Evolutionary conservation across 2,888 invertebrate species (phyloP).

Genomic region (Anoplius nigerrimus): DNA sequence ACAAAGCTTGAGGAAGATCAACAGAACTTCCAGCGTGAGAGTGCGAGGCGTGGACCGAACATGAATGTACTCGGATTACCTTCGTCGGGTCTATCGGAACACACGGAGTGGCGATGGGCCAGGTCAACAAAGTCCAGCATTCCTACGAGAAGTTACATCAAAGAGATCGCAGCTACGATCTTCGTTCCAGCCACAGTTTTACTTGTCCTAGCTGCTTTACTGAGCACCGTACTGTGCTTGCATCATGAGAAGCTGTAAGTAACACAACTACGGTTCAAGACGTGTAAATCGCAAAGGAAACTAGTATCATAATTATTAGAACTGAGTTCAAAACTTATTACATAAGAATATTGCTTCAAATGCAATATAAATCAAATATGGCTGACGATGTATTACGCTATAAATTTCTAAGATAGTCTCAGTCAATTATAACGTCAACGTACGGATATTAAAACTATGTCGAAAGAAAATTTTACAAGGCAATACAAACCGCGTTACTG

Average conservation of each 20-base stretch:
- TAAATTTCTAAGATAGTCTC: too few species aligned
- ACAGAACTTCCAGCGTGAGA: constrained; percentile 59
- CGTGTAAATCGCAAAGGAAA: too few species aligned
- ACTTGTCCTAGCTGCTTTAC: constrained; percentile 80
- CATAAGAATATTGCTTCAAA: too few species aligned
- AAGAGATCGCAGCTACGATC: constrained; percentile 83
- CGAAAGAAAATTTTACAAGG: too few species aligned
- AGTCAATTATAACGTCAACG: too few species aligned
- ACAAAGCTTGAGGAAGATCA: constrained; percentile 64
- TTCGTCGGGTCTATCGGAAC: constrained; percentile 66
- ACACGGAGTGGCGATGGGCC: constrained; percentile 79
- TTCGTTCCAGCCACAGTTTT: constrained; percentile 83
- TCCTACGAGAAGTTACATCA: constrained; percentile 82
- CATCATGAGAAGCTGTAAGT: constrained; percentile 88
- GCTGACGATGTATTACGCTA: too few species aligned
- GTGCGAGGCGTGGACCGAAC: constrained; percentile 68
- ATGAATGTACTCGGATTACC: constrained; percentile 68
- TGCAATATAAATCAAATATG: too few species aligned
- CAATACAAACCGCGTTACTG: neutral
- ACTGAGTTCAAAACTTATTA: too few species aligned
- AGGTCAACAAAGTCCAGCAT: constrained; percentile 79
- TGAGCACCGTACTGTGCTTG: constrained; percentile 85
- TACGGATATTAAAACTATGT: too few species aligned
- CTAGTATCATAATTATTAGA: too few species aligned
- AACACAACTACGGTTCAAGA: constrained; percentile 5